Conservation (phyloP, 2,113 vertebrate genomes). For the Campylomormyrus numenius region DNA sequence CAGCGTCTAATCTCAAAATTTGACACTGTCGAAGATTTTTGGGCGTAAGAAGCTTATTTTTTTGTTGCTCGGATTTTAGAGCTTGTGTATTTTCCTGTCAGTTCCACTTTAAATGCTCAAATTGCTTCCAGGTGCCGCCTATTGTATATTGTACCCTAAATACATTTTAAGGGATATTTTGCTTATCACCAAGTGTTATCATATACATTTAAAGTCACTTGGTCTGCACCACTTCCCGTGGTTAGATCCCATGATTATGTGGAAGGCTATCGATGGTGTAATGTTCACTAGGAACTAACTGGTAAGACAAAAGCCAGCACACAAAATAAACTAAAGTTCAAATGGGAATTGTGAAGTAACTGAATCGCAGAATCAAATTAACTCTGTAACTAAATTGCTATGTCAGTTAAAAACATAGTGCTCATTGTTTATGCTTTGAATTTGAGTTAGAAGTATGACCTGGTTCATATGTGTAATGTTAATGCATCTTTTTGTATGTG, state of each 20-base stretch:
- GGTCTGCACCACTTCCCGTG: not conserved
- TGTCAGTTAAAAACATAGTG: not conserved
- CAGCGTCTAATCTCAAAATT: conserved; percentile 95
- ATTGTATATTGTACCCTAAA: not conserved
- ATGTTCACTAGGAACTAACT: not conserved
- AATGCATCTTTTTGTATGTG: not conserved
- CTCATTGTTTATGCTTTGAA: not conserved
- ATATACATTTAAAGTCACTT: not conserved
- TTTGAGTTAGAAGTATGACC: not conserved
- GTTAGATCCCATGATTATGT: not conserved
- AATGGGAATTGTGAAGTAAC: not conserved
- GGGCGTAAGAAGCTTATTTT: conserved; percentile 79
- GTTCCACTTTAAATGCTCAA: not conserved
- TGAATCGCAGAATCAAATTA: not conserved
- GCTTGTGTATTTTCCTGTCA: not conserved
- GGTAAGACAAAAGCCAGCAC: not conserved
- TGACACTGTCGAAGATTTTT: conserved; percentile 97
- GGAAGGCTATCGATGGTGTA: not conserved
- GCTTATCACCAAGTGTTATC: not conserved
- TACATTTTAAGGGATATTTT: not conserved
- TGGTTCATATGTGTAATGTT: not conserved
- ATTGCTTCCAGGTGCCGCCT: not conserved
- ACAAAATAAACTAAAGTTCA: not conserved
- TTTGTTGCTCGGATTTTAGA: not conserved
- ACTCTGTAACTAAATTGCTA: not conserved